Evolutionary conservation across 2,888 invertebrate species (phyloP).

Genomic region (Myopa tessellatipennis): DNA sequence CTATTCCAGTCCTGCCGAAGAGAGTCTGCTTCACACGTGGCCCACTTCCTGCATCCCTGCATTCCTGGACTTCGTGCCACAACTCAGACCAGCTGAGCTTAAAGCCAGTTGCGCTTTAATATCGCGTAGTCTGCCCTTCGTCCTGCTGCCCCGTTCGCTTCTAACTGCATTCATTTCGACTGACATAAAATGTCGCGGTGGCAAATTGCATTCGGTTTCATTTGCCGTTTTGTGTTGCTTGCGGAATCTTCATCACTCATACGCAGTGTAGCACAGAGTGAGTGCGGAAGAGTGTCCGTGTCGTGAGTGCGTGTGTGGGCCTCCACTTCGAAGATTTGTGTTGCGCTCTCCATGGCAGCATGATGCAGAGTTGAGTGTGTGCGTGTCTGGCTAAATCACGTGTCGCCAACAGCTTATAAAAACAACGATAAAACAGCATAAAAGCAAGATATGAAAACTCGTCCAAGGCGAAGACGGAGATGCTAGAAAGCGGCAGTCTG

Average conservation of each 20-base stretch:
- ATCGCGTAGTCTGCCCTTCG: neutral
- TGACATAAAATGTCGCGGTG: constrained; percentile 24
- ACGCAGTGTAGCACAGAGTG: neutral
- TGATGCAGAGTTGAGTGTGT: neutral
- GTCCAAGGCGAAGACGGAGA: neutral
- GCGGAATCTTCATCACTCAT: constrained; percentile 21
- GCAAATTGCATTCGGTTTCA: constrained; percentile 23
- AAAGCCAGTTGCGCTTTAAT: neutral
- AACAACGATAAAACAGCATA: constrained; percentile 18
- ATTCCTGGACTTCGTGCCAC: too few relatives aligned
- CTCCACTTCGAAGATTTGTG: neutral
- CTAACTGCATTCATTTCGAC: neutral
- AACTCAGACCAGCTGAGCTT: neutral
- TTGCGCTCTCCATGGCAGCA: constrained; percentile 21
- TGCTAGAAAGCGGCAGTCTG: neutral
- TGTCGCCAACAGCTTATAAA: constrained; percentile 19
- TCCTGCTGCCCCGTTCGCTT: neutral
- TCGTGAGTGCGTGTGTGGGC: neutral
- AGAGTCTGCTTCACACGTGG: too few relatives aligned
- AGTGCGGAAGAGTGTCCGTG: neutral
- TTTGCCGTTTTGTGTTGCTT: constrained; percentile 6
- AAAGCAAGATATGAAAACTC: neutral
- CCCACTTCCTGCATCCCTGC: too few relatives aligned
- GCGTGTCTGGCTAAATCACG: constrained; percentile 3
- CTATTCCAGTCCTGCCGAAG: too few relatives aligned